Evolutionary conservation across 2,113 vertebrate species (phyloP).

Genomic region (Microcebus tavaratra): DNA sequence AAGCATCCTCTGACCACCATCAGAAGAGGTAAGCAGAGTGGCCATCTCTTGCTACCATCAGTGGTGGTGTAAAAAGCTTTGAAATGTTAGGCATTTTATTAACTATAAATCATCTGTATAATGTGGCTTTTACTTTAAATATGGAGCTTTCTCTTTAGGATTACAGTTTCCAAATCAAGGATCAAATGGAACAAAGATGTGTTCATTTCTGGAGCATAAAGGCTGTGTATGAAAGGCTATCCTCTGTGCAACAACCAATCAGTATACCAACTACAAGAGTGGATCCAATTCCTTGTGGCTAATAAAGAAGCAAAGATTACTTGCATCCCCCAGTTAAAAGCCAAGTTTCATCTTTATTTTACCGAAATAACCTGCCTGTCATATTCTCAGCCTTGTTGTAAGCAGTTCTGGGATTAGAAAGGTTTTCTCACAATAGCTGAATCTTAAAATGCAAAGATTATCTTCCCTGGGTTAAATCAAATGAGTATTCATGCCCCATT

Average conservation of each 20-base stretch:
- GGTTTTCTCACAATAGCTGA: neutral
- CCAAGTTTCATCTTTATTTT: neutral
- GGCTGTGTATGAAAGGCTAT: neutral
- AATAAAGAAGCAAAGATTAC: neutral
- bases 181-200: neutral
- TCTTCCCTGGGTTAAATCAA: slow-evolving; percentile 36
- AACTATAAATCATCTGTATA: neutral
- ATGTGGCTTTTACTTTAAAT: neutral
- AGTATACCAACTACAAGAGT: neutral
- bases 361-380: neutral
- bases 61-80: neutral
- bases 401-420: neutral
- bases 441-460: slow-evolving; percentile 20
- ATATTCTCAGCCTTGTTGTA: neutral
- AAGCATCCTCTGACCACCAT: neutral
- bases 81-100: neutral
- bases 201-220: neutral
- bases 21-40: neutral
- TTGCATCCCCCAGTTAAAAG: neutral
- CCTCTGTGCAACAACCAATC: neutral
- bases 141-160: neutral
- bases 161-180: neutral
- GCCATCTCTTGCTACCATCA: neutral
- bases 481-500: neutral
- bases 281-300: neutral